These are phyloP conservation scores for Isichthys henryi DNA, from an alignment of 2,113 vertebrate genomes.

Conservation along the genomic window DNA sequence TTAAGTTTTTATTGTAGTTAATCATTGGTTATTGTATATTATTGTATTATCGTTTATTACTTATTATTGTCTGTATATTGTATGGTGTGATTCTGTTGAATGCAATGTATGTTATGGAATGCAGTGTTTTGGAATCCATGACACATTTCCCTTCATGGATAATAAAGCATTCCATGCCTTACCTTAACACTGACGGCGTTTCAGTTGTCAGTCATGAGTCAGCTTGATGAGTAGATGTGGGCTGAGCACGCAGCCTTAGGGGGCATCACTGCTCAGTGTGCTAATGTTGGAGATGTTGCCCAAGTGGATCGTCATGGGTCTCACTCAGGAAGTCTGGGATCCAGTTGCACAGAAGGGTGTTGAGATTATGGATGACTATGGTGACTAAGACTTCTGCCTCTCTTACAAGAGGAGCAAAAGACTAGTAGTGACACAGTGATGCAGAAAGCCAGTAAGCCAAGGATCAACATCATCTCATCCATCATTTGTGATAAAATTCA, in stretches of 20 bases:
- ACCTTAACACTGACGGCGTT: not conserved
- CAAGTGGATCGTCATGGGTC: not conserved
- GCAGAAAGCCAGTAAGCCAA: not conserved
- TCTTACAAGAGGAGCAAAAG: not conserved
- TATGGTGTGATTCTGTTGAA: not conserved
- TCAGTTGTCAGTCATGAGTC: not conserved
- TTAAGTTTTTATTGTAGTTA: not conserved
- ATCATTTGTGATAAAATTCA: not conserved
- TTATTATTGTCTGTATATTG: not conserved
- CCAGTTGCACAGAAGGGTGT: not conserved
- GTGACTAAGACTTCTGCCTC: not conserved
- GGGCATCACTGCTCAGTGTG: not conserved
- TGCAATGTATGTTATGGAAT: not conserved
- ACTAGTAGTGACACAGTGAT: not conserved
- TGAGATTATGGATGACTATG: not conserved
- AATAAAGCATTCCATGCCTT: not conserved
- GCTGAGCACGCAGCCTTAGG: not conserved
- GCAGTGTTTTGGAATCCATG: not conserved
- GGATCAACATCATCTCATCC: not conserved
- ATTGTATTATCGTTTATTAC: too few relatives aligned
- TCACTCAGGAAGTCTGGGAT: not conserved
- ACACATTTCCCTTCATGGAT: not conserved
- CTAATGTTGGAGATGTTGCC: not conserved
- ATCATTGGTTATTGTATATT: not conserved
- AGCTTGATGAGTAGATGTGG: not conserved